These are phyloP conservation scores for Daboia siamensis DNA, from an alignment of 2,113 vertebrate genomes.

Conservation along the genomic window DNA sequence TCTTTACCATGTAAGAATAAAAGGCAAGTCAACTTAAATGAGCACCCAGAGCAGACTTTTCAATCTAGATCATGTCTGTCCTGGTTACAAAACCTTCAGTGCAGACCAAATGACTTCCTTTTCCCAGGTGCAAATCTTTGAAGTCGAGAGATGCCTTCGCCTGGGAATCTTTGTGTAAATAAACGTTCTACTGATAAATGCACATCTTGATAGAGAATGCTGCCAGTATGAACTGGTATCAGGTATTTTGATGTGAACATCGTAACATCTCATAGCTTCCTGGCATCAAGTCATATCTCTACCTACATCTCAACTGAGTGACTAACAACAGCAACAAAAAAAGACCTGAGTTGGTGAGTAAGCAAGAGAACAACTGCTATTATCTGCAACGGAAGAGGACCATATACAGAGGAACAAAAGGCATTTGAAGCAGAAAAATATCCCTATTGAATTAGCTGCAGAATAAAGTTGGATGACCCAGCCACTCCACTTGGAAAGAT, in stretches of 20 bases:
- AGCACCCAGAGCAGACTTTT: not conserved
- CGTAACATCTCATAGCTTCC: not conserved
- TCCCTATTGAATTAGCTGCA: not conserved
- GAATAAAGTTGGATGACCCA: too few relatives aligned
- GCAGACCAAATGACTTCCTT: not conserved
- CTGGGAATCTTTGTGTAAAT: too few relatives aligned
- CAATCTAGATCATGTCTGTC: not conserved
- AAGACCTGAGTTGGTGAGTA: not conserved
- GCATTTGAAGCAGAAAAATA: not conserved
- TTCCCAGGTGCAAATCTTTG: not conserved
- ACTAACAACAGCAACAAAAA: not conserved
- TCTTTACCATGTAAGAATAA: not conserved
- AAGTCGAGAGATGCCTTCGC: not conserved
- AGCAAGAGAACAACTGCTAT: not conserved
- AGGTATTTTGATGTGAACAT: not conserved
- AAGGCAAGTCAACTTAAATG: not conserved
- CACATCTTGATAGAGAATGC: not conserved
- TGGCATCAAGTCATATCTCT: not conserved
- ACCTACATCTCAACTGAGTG: not conserved
- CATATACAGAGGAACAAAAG: not conserved
- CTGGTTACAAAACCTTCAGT: not conserved
- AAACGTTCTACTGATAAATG: not conserved
- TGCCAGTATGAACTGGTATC: not conserved
- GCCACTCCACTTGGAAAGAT: not conserved
- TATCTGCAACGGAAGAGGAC: not conserved